Evolutionary conservation across 1,140 invertebrate genomes (phyloP), one percentile per base, ranked within the genome.

Genomic region (Dinoponera quadriceps): DNA sequence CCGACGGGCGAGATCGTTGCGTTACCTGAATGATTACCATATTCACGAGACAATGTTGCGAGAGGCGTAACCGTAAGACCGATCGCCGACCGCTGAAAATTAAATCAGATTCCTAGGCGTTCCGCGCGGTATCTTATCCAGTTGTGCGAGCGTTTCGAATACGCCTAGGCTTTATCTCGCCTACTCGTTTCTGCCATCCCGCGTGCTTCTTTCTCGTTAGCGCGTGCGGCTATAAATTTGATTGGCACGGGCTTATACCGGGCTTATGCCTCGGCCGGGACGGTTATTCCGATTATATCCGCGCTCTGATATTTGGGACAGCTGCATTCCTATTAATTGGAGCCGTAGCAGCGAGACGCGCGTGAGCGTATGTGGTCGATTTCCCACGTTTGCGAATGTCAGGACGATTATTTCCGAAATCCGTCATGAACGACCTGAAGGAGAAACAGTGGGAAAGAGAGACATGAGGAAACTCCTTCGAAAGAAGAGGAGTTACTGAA

Each of bases 311-410:
- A 83, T 86, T 87, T 87, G 72, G 85, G 44, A 60, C 60, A n/a
- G 20, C 71, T 74, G 73, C 77, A 78, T 90, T 86, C 71, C 80
- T 75, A 85, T 87, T 90, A 89, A 90, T 88, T 81, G 83, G 66
- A 80, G 25, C 27, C 16, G 14, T 29, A 75, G 11, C 44, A 22
- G 20, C 18, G 55, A 57, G 29, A 18, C 9, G 68, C 29, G 33
- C 16, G 20, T 20, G 20, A 73, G 16, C 20, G 29, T 33, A 5
- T 5, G 29, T 5, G 5, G 29, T 2, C 2, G 29, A 3, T 33
- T 33, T 5, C 29, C 29, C 5, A 5, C 5, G 29, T 5, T 5
- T 33, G 5, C 29, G 29, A 33, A 5, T 5, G 2, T 33, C 29
- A 33, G 5, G 5, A 33, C 5, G 29, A 5, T 3, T 33, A 33